These are phyloP conservation scores for Exaiptasia diaphana DNA, from an alignment of 64 coral and sea anemone genomes.

Conservation along the genomic window DNA sequence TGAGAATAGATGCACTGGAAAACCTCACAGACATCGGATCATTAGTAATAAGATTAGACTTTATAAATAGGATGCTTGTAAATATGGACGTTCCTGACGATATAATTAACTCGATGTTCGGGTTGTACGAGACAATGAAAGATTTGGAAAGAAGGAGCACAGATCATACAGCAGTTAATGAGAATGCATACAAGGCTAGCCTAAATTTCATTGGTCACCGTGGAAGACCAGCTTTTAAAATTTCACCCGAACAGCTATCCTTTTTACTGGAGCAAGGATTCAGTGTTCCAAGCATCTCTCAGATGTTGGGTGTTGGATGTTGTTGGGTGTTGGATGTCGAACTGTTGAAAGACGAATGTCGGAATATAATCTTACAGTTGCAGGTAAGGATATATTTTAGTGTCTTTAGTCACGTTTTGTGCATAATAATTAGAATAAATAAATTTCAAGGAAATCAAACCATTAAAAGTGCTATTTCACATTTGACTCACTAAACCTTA, in stretches of 20 bases:
- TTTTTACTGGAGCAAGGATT: constrained; percentile 40
- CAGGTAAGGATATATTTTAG: no score
- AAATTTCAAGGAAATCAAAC: no score
- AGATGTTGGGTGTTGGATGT: constrained; percentile 8
- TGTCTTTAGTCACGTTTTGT: no score
- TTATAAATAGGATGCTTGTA: constrained; percentile 23
- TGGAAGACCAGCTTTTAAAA: constrained; percentile 30
- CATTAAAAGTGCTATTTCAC: no score
- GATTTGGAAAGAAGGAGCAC: neutral
- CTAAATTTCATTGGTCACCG: constrained; percentile 12
- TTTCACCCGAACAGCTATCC: constrained; percentile 13
- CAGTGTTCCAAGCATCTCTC: neutral
- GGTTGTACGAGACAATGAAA: constrained; percentile 13
- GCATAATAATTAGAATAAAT: no score
- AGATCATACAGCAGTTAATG: neutral
- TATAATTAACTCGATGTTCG: neutral
- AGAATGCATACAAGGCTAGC: constrained; percentile 19
- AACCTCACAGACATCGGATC: constrained; percentile 19
- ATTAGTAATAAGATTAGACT: constrained; percentile 1
- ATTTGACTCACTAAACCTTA: no score
- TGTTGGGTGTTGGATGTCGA: neutral
- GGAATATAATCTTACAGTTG: constrained; percentile 1
- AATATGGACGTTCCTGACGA: neutral
- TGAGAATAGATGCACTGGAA: constrained; percentile 10
- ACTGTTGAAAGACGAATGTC: constrained; percentile 36